Evolutionary conservation across 2,888 invertebrate species (phyloP).

Genomic region (Acrobasis suavella): DNA sequence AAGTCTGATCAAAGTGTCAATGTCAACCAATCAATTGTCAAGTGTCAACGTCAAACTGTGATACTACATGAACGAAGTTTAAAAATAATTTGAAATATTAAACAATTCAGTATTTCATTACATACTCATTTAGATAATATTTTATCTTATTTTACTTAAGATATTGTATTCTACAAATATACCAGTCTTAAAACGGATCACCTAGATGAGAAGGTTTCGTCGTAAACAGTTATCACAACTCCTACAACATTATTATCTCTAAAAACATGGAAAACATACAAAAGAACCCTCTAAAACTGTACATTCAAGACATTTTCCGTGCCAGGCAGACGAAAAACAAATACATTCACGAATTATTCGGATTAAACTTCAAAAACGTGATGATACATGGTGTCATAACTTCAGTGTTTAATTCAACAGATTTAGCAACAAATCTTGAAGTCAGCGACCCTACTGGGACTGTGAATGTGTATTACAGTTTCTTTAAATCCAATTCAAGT

Average conservation of each 20-base stretch:
- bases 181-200: no score
- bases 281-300: constrained; percentile 62
- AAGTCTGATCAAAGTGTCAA: no score
- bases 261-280: constrained; percentile 38
- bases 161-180: no score
- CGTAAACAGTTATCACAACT: neutral
- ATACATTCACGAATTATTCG: constrained; percentile 68
- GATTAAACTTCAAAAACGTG: constrained; percentile 65
- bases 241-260: neutral
- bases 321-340: constrained; percentile 59
- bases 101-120: no score
- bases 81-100: no score
- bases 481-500: constrained; percentile 53
- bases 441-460: constrained; percentile 69
- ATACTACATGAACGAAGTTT: no score
- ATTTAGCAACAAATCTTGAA: constrained; percentile 55
- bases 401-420: constrained; percentile 53
- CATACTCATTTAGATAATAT: no score
- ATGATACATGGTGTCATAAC: constrained; percentile 72
- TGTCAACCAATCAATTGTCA: no score
- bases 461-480: constrained; percentile 63
- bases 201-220: neutral
- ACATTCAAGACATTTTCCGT: constrained; percentile 72
- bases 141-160: no score
- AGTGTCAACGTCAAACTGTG: no score